Conservation (phyloP, 2,797 vertebrate species). For the Mionectes olivaceus region DNA sequence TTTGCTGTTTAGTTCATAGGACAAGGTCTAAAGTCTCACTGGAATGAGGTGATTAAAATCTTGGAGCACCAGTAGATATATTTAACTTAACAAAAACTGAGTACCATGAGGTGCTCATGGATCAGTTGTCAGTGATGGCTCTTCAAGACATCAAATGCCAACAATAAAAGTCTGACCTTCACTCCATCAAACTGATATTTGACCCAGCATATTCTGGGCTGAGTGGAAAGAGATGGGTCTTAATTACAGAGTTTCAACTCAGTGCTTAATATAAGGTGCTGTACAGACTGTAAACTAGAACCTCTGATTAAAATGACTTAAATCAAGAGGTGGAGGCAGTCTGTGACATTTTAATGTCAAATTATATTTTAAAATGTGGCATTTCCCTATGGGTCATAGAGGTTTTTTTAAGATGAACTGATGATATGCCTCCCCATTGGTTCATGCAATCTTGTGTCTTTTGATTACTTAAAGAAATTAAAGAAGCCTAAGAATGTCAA, state of each 20-base stretch:
- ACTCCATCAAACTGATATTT: background rate
- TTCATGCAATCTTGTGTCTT: background rate
- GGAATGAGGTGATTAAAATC: background rate
- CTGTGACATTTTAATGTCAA: slow-evolving; percentile 31
- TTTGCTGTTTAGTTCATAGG: background rate
- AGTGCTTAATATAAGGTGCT: background rate
- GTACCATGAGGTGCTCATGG: background rate
- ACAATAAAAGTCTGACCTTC: background rate
- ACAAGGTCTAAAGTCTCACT: background rate
- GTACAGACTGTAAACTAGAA: background rate
- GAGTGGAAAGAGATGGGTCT: background rate
- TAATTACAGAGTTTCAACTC: background rate
- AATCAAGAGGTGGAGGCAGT: background rate
- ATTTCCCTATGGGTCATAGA: background rate
- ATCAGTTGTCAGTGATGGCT: background rate
- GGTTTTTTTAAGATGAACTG: background rate
- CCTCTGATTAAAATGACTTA: background rate
- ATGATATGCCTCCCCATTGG: background rate
- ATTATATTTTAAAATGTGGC: background rate
- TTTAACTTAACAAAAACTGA: background rate
- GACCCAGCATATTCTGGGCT: background rate
- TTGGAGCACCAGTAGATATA: background rate
- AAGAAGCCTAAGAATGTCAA: background rate
- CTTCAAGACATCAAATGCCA: background rate
- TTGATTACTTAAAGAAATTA: background rate